Percentiles rank a stretch among this genome's conserved stretches.
These are phyloP conservation scores for Selenia dentaria DNA, from an alignment of 2,888 invertebrate genomes.

Conservation along the genomic window DNA sequence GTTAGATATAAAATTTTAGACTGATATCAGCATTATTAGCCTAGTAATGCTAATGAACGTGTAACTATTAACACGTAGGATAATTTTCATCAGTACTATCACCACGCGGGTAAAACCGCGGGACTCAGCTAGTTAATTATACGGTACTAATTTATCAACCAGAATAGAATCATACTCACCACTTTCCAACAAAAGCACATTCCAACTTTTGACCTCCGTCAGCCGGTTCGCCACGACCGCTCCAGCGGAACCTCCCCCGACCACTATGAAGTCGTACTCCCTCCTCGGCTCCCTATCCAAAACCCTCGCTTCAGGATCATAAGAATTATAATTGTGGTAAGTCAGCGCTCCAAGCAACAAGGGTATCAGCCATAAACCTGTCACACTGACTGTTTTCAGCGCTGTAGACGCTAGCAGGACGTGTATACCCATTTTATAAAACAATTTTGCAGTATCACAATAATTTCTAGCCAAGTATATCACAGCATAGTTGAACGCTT, in stretches of 20 bases:
- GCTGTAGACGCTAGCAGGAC: conserved; percentile 91
- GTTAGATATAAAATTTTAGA: no score
- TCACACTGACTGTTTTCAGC: conserved; percentile 90
- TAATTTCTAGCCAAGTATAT: conserved; percentile 42
- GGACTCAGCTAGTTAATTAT: no score
- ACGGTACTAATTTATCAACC: no score
- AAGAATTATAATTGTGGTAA: conserved; percentile 91
- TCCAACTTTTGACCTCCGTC: conserved; percentile 91
- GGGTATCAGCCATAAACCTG: conserved; percentile 93
- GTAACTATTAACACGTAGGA: no score
- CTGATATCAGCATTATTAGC: no score
- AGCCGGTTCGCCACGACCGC: conserved; percentile 94
- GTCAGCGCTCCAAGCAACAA: conserved; percentile 92
- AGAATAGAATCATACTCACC: conserved; percentile 49
- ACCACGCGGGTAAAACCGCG: no score
- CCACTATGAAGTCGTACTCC: conserved; percentile 94
- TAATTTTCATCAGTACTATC: no score
- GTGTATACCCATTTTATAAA: conserved; percentile 87
- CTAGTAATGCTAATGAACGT: no score
- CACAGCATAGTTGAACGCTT: conserved; percentile 46
- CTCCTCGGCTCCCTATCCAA: conserved; percentile 87
- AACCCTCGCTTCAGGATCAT: conserved; percentile 92
- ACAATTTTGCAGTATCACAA: conserved; percentile 35
- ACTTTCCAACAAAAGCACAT: conserved; percentile 91
- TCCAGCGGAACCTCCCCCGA: conserved; percentile 95